These are phyloP conservation scores for Amniataba percoides DNA, from an alignment of 2,797 vertebrate genomes.

Conservation along the genomic window DNA sequence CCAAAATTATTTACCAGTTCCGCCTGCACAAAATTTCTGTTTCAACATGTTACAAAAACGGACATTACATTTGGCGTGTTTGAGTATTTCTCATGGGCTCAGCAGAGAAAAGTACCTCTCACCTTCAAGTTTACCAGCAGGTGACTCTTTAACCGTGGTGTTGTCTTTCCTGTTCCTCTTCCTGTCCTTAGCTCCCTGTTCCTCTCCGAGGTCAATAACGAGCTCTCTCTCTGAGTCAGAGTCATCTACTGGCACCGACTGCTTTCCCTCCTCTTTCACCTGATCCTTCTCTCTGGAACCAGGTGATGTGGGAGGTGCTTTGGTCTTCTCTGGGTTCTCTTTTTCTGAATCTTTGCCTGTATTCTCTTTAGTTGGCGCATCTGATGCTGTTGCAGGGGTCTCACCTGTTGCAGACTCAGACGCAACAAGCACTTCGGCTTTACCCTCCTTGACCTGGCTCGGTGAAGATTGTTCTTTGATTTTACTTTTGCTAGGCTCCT, in stretches of 20 bases:
- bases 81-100: conserved; percentile 8
- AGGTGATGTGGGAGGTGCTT: conserved; percentile 77
- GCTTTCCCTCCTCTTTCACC: conserved; percentile 89
- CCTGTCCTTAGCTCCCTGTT: conserved; percentile 91
- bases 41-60: neutral
- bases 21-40: neutral
- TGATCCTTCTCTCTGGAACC: conserved; percentile 87
- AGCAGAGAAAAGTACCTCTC: conserved; percentile 44
- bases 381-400: conserved; percentile 58
- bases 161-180: conserved; percentile 92
- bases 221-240: conserved; percentile 97
- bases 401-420: conserved; percentile 61
- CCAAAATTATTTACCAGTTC: neutral
- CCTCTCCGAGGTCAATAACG: conserved; percentile 97
- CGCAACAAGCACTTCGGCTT: conserved; percentile 75
- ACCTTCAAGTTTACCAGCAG: conserved; percentile 90
- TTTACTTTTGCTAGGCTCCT: conserved; percentile 87
- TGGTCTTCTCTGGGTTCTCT: conserved; percentile 88
- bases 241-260: conserved; percentile 87
- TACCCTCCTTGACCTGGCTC: conserved; percentile 86
- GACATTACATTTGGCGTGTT: neutral
- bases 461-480: conserved; percentile 81
- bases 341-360: conserved; percentile 84
- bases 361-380: conserved; percentile 85
- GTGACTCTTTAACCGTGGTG: conserved; percentile 82